phyloP scores from a whole-genome alignment of 2,797 vertebrate genomes.

The Sebastes aleutianus region DNA sequence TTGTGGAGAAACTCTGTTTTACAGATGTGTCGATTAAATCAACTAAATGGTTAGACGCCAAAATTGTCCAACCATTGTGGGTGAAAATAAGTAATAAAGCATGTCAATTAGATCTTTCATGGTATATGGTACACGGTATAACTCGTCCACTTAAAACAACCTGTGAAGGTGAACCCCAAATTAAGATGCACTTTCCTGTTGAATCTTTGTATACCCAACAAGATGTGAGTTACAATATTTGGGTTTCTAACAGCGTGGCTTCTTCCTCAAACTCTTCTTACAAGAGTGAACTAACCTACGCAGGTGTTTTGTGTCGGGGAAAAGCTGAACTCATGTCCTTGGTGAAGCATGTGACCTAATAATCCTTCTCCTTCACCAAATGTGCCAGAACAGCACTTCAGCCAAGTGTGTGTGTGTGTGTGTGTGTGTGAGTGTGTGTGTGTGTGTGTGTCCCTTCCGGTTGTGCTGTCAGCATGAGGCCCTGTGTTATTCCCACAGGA shows the following conservation, averaged over 20 bases:
- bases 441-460: slow-evolving; percentile 17
- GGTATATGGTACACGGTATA: neutral
- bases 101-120: neutral
- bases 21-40: too few species aligned
- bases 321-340: slow-evolving; percentile 49
- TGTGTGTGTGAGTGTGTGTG: slow-evolving; percentile 25
- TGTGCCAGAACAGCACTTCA: slow-evolving; percentile 62
- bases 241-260: neutral
- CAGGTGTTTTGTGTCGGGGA: slow-evolving; percentile 53
- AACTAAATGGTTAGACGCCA: too few species aligned
- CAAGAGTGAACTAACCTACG: slow-evolving; percentile 31
- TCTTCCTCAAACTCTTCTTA: neutral
- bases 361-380: slow-evolving; percentile 63
- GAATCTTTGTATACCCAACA: neutral
- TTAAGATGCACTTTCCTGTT: neutral
- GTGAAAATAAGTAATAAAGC: neutral
- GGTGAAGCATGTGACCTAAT: slow-evolving; percentile 65
- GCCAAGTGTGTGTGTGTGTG: slow-evolving; percentile 20
- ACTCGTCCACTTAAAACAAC: neutral
- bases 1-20: too few species aligned
- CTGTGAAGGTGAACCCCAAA: neutral
- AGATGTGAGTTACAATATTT: neutral
- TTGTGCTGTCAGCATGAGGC: slow-evolving; percentile 58
- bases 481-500: slow-evolving; percentile 58
- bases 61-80: too few species aligned